These are phyloP conservation scores for Alces alces DNA, from an alignment of 2,113 vertebrate genomes.

Conservation along the genomic window DNA sequence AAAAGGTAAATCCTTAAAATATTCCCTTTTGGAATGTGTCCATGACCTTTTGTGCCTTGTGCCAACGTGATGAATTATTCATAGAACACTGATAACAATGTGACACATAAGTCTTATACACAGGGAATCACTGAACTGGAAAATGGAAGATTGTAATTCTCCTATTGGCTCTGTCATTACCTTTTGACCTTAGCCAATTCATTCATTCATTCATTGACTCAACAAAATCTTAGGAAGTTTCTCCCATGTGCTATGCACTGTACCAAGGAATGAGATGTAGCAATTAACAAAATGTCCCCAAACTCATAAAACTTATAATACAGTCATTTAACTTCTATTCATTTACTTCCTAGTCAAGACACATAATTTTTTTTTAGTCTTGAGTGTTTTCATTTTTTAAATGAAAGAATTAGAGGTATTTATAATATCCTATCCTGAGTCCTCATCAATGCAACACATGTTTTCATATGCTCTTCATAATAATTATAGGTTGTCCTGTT, in stretches of 20 bases:
- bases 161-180: background rate
- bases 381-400: background rate
- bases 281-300: background rate
- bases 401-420: background rate
- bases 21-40: conserved; percentile 10
- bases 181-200: background rate
- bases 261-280: background rate
- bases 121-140: background rate
- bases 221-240: background rate
- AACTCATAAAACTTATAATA: background rate
- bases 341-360: conserved; percentile 13
- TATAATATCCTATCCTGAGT: background rate
- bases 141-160: background rate
- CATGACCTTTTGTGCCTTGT: conserved; percentile 14
- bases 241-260: background rate
- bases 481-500: background rate
- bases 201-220: background rate
- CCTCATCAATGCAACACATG: background rate
- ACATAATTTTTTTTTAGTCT: background rate
- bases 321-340: background rate
- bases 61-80: background rate
- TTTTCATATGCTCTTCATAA: background rate
- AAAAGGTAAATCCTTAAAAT: conserved; percentile 31
- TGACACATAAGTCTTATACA: background rate
- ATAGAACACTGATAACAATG: background rate